Evolutionary conservation across 2,113 vertebrate genomes (phyloP).

Genomic region (Madoqua kirkii): DNA sequence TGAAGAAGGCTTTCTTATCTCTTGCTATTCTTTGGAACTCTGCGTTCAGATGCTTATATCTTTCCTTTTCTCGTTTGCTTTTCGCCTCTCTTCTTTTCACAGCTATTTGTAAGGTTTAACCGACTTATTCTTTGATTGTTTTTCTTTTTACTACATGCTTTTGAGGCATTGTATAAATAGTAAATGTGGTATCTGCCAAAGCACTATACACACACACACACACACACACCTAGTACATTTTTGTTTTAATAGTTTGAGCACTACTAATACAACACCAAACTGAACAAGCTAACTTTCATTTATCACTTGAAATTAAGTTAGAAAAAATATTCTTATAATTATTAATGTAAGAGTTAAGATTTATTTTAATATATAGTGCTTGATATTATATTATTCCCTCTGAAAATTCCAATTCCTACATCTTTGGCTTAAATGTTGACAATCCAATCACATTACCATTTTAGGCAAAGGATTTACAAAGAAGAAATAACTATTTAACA

Average conservation of each 20-base stretch:
- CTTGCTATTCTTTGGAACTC: no score
- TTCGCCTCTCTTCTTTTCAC: no score
- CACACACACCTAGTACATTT: not conserved
- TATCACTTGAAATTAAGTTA: not conserved
- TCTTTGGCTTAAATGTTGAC: not conserved
- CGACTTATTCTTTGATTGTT: not conserved
- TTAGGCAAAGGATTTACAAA: not conserved
- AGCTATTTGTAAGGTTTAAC: not conserved
- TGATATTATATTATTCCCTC: not conserved
- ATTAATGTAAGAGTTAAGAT: not conserved
- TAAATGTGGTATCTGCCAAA: not conserved
- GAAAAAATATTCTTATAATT: not conserved
- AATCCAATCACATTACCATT: not conserved
- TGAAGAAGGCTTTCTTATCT: no score
- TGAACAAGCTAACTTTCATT: not conserved
- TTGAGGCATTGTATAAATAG: not conserved
- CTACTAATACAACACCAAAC: not conserved
- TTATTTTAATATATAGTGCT: not conserved
- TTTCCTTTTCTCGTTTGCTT: no score
- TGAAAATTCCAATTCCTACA: not conserved
- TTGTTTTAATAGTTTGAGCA: not conserved
- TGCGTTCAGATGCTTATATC: no score
- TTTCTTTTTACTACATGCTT: not conserved
- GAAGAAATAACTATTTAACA: not conserved
- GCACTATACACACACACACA: not conserved